Evolutionary conservation across 92 coral and sea anemone genomes (phyloP).

Genomic region (Epizoanthus ramosus): DNA sequence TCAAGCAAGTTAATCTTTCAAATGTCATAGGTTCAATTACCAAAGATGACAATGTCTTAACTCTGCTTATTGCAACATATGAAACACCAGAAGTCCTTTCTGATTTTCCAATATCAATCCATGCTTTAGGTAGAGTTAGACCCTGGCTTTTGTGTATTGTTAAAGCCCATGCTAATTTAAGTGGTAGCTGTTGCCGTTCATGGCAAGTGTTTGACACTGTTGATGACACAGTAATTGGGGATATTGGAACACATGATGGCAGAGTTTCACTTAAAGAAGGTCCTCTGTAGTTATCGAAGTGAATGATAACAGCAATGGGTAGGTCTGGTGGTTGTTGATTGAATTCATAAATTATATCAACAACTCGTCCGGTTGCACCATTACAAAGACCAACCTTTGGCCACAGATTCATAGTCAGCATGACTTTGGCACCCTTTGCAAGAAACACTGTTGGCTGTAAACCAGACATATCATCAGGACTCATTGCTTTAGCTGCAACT

Average conservation of each 20-base stretch:
- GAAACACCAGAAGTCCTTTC: constrained; percentile 45
- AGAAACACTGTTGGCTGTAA: background rate
- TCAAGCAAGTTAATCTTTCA: constrained; percentile 16
- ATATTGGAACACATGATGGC: constrained; percentile 35
- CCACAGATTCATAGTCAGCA: constrained; percentile 39
- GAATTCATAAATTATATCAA: constrained; percentile 29
- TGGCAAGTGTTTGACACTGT: background rate
- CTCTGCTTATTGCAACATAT: constrained; percentile 55
- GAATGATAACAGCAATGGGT: constrained; percentile 22
- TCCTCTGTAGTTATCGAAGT: constrained; percentile 27
- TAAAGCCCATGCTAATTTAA: constrained; percentile 53
- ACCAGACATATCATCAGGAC: constrained; percentile 11
- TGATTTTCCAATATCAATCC: constrained; percentile 47
- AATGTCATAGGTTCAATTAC: constrained; percentile 36
- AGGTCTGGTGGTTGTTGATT: constrained; percentile 40
- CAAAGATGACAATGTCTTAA: constrained; percentile 30
- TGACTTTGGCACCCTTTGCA: constrained; percentile 30
- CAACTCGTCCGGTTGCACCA: constrained; percentile 34
- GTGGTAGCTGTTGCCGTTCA: constrained; percentile 41
- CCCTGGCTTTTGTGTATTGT: constrained; percentile 58
- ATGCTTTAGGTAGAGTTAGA: constrained; percentile 47
- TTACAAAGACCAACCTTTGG: constrained; percentile 42
- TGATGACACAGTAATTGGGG: constrained; percentile 32
- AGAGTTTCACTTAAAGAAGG: constrained; percentile 27
- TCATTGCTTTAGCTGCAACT: background rate